Evolutionary conservation across 2,113 vertebrate genomes (phyloP), one percentile per base, ranked within the genome.

Genomic region (Gavia stellata): DNA sequence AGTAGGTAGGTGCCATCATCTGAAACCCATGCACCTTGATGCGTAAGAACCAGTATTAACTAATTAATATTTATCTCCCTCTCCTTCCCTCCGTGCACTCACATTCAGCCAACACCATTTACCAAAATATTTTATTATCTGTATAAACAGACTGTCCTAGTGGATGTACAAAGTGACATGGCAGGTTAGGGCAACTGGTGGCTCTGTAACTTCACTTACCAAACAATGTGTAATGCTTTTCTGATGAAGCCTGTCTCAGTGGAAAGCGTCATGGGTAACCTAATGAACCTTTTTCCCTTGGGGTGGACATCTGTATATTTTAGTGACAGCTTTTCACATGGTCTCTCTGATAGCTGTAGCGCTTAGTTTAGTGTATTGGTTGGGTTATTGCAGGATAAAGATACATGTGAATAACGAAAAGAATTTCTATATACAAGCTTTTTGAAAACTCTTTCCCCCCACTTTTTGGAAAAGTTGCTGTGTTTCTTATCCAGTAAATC

Each of bases 71-170:
- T 98, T 97, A 97, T 98, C 94, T 97, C 91, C 90, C 96, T 97
- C 96, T 97, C 98, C 97, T 97, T 97, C 97, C 94, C 28, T 98
- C 97, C 97, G 94, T 97, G 98, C 96, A 97, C 98, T 98, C 95
- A 90, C 91, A 74, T 98, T 98, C 86, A 82, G 95, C 75, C 90
- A 95, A 96, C 96, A 91, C 97, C 78, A 95, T 96, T 95, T 72
- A 95, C 91, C 94, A 96, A 98, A 98, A 98, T 94, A 98, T 98
- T 98, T 95, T 97, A 58, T 94, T 96, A 80, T 97, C 83, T 98
- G 97, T 96, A 92, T 92, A 97, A 94, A 81, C 72, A 91, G 88
- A 78, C 59, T 97, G 78, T 95, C 85, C 84, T 92, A 92, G 92
- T 97, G 94, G 96, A 96, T 97, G 96, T 96, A 81, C 88, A 91